Percentiles rank a stretch among this genome's conserved stretches.
phyloP scores from a whole-genome alignment of 2,113 vertebrate species.

The Labeo rohita region DNA sequence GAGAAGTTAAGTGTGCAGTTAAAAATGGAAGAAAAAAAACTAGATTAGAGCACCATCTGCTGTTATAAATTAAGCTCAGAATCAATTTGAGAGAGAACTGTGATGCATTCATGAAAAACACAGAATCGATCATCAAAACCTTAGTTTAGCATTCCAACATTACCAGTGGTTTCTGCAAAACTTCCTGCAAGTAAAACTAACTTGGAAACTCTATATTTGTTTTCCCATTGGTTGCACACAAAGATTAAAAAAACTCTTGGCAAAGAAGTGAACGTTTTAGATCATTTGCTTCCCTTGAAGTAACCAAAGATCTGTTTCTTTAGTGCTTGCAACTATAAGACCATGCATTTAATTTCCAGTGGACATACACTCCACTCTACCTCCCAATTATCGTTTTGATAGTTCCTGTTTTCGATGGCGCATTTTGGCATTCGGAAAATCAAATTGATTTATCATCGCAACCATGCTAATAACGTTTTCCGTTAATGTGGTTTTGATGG shows the following conservation, averaged over 20 bases:
- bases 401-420: not conserved
- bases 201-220: not conserved
- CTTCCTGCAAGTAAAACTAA: not conserved
- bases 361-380: not conserved
- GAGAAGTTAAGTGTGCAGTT: too few species aligned
- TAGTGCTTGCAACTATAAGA: not conserved
- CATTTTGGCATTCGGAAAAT: too few species aligned
- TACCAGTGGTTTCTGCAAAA: not conserved
- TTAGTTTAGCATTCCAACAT: not conserved
- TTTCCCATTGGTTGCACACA: not conserved
- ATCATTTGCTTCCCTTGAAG: not conserved
- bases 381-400: too few species aligned
- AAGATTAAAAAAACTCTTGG: not conserved
- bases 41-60: too few species aligned
- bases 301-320: not conserved
- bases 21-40: too few species aligned
- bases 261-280: not conserved
- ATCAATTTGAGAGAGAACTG: too few species aligned
- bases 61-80: too few species aligned
- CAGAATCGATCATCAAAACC: too few species aligned
- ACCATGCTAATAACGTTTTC: not conserved
- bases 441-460: too few species aligned
- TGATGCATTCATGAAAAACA: too few species aligned
- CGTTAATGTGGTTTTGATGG: not conserved
- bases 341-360: not conserved